Evolutionary conservation across 2,113 vertebrate species (phyloP).

Genomic region (Thymallus thymallus): DNA sequence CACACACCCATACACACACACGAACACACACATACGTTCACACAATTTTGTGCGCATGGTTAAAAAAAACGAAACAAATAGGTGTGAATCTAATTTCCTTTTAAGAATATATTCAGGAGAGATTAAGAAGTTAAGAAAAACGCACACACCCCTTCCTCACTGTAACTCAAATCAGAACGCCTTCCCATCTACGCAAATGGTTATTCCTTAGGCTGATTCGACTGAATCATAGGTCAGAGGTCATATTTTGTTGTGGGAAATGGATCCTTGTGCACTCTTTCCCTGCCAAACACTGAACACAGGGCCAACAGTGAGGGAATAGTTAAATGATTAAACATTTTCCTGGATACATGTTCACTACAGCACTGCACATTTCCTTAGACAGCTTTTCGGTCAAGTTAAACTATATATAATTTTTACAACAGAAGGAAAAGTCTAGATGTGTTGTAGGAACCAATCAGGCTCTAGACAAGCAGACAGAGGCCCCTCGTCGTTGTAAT

Average conservation of each 20-base stretch:
- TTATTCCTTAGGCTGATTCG: conserved; percentile 7
- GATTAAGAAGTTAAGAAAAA: not conserved
- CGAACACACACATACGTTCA: too few relatives aligned
- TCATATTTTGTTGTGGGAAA: conserved; percentile 64
- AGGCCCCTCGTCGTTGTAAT: conserved; percentile 60
- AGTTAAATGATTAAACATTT: too few relatives aligned
- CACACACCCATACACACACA: too few relatives aligned
- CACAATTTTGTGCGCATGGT: too few relatives aligned
- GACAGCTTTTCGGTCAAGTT: conserved; percentile 1
- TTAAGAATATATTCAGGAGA: too few relatives aligned
- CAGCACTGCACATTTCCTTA: too few relatives aligned
- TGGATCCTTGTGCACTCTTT: not conserved
- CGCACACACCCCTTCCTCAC: not conserved
- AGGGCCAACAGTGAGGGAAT: conserved; percentile 8
- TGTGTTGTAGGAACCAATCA: not conserved
- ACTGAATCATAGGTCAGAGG: conserved; percentile 36
- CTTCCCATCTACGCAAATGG: conserved; percentile 25
- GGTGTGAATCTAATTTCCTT: too few relatives aligned
- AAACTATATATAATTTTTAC: too few relatives aligned
- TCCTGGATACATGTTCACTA: too few relatives aligned
- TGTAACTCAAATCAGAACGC: not conserved
- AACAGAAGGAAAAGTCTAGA: not conserved
- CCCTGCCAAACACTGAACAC: not conserved
- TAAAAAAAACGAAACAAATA: too few relatives aligned
- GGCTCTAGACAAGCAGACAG: not conserved